Percentiles rank a stretch among this genome's conserved stretches.
These are phyloP conservation scores for Meriones psammophilus DNA, from an alignment of 2,797 vertebrate genomes.

Conservation along the genomic window DNA sequence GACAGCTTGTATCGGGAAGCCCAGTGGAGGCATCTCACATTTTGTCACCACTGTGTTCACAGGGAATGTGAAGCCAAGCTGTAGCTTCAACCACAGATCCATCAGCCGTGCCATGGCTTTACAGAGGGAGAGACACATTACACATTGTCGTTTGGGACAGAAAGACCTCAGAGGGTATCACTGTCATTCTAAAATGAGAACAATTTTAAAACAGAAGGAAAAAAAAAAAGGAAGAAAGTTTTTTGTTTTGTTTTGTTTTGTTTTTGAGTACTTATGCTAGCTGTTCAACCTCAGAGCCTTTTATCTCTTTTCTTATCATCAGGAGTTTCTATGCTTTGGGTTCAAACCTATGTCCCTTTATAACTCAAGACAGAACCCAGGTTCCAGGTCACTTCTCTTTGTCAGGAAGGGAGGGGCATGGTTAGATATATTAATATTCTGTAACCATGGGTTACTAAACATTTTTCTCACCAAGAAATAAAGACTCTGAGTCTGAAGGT, in stretches of 20 bases:
- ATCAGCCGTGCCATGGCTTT: neutral
- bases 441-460: neutral
- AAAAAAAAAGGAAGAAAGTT: neutral
- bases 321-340: neutral
- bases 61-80: neutral
- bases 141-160: neutral
- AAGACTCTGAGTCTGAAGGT: neutral
- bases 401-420: neutral
- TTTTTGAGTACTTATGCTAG: neutral
- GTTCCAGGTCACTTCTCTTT: constrained; percentile 14
- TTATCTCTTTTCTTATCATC: neutral
- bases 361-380: neutral
- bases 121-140: neutral
- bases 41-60: neutral
- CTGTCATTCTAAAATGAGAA: constrained; percentile 5
- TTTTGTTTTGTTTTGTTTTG: neutral
- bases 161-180: neutral
- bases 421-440: constrained; percentile 19
- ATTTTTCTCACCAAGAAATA: neutral
- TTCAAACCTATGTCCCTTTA: neutral
- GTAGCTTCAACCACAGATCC: neutral
- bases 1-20: neutral
- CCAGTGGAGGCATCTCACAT: too few species aligned
- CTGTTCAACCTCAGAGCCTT: neutral
- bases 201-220: constrained; percentile 27